Percentiles rank a stretch among this genome's conserved stretches.
These are phyloP conservation scores for Syngnathus acus DNA, from an alignment of 2,797 vertebrate species.

Conservation along the genomic window DNA sequence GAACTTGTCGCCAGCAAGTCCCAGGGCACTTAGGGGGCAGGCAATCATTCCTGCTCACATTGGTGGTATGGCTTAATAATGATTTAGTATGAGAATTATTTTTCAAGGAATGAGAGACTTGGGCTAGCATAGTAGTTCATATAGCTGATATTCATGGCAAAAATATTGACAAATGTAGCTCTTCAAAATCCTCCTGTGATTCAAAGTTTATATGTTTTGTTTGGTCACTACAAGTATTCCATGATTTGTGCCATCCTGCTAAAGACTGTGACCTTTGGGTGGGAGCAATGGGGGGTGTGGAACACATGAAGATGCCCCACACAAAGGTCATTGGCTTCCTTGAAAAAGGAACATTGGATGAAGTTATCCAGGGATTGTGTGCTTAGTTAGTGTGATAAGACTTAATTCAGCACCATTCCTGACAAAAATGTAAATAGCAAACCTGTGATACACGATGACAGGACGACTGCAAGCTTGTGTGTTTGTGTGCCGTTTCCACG, in stretches of 20 bases:
- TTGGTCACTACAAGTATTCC: conserved; percentile 31
- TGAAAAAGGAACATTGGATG: conserved; percentile 48
- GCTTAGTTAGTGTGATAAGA: background rate
- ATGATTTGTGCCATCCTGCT: conserved; percentile 42
- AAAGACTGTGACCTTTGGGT: conserved; percentile 61
- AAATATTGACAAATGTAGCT: background rate
- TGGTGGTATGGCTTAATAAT: no score
- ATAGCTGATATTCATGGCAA: no score
- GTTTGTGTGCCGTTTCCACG: conserved; percentile 33
- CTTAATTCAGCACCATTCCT: background rate
- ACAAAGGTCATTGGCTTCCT: conserved; percentile 66
- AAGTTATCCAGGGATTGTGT: conserved; percentile 13
- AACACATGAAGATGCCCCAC: conserved; percentile 66
- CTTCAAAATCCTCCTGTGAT: background rate
- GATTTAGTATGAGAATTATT: no score
- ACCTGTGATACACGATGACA: background rate
- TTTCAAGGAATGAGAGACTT: no score
- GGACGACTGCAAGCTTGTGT: conserved; percentile 16
- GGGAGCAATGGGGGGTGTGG: conserved; percentile 53
- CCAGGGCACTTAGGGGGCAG: no score
- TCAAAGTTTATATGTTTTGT: background rate
- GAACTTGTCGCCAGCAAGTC: no score
- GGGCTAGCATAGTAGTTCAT: no score
- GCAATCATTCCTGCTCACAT: no score
- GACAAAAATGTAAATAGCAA: background rate